Evolutionary conservation across 2,797 vertebrate species (phyloP), one percentile per base, ranked within the genome.

Genomic region (Gadopsis bispinosus): DNA sequence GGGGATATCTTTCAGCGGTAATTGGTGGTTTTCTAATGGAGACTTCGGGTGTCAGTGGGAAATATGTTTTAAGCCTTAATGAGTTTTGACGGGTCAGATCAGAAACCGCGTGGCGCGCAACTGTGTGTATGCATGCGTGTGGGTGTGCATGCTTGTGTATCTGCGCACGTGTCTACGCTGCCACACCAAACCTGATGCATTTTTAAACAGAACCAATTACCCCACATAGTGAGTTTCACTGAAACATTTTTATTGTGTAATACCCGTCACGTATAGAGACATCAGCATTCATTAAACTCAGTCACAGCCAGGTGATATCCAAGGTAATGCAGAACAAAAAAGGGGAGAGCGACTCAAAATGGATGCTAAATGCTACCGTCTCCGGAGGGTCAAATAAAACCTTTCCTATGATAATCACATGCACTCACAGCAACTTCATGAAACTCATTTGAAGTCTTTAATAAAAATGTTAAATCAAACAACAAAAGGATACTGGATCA

Each of bases 201-300:
- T 95, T 95, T 95, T 94, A 95, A 95, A 94, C 94, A 95, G 92
- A 89, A 37, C 84, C 94, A 95, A 95, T 95, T 95, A 95, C 92
- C 86, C 93, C 92, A 93, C 92, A 94, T 91, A 92, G 93, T 66
- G 92, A 91, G 92, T 90, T 95, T 94, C 86, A 89, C 89, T 82
- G 87, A 92, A 94, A 94, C 92, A 95, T 95, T 95, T 95, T 93
- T 93, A 95, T 95, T 95, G 93, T 94, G 93, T 93, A 94, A 94
- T 93, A 93, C 90, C 88, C 77, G 70, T 83, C 90, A 93, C 89
- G 83, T 93, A 94, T 93, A 94, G 86, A 93, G 88, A 94, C 83
- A 94, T 95, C 93, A 93, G 91, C 89, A 90, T 93, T 94, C 92
- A 95, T 95, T 94, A 94, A 77, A 85, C 88, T 94, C 89, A 88